Percentiles rank a stretch among this genome's conserved stretches.
Evolutionary conservation across 2,888 invertebrate species (phyloP).

Genomic region (Bedellia somnulentella): DNA sequence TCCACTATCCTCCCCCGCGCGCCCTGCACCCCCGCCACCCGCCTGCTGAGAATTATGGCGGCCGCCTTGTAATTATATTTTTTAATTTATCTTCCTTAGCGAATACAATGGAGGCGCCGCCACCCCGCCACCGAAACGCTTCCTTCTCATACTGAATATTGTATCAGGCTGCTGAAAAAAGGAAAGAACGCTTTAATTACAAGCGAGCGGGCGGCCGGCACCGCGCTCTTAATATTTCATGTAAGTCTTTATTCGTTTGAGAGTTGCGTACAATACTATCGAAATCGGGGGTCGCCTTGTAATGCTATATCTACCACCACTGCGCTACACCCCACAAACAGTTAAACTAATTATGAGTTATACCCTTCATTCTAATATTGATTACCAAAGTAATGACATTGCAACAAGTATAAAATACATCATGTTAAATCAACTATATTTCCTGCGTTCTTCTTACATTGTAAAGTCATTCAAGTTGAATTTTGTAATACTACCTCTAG

Average conservation of each 20-base stretch:
- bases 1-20: conserved; percentile 38
- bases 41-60: conserved; percentile 64
- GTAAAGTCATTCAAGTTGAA: too few species aligned
- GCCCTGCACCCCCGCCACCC: conserved; percentile 32
- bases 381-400: too few species aligned
- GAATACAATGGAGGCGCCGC: conserved; percentile 63
- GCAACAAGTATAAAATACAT: too few species aligned
- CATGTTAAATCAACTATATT: too few species aligned
- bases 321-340: too few species aligned
- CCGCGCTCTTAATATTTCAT: conserved; percentile 58
- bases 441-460: too few species aligned
- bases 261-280: too few species aligned
- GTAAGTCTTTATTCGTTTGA: conserved; percentile 25
- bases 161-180: conserved; percentile 61
- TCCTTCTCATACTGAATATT: conserved; percentile 62
- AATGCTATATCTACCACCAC: too few species aligned
- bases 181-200: conserved; percentile 62
- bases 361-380: too few species aligned
- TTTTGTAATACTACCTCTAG: too few species aligned
- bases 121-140: conserved; percentile 52
- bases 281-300: too few species aligned
- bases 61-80: conserved; percentile 70
- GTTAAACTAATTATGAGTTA: too few species aligned
- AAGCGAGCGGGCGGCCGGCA: conserved; percentile 55
- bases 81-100: conserved; percentile 73